These are phyloP conservation scores for Troides aeacus DNA, from an alignment of 2,888 invertebrate species.

Conservation along the genomic window DNA sequence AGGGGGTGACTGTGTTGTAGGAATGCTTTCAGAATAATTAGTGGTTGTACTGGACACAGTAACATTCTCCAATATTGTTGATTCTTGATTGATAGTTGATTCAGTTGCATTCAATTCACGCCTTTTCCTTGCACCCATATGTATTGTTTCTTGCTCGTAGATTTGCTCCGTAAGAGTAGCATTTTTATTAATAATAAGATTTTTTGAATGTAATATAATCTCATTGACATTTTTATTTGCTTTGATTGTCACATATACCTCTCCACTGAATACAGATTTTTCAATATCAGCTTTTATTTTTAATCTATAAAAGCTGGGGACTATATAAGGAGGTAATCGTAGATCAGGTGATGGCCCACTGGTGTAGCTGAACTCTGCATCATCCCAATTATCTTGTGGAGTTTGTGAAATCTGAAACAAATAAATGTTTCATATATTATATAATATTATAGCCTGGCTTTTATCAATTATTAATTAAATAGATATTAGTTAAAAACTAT, in stretches of 20 bases:
- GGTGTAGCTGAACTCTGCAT: slow-evolving; percentile 59
- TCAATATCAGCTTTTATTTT: slow-evolving; percentile 76
- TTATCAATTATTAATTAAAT: too few species aligned
- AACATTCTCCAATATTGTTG: slow-evolving; percentile 27
- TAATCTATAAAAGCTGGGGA: slow-evolving; percentile 80
- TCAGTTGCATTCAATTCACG: slow-evolving; percentile 40
- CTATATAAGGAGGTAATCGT: slow-evolving; percentile 68
- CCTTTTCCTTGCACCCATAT: slow-evolving; percentile 43
- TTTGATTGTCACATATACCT: slow-evolving; percentile 71
- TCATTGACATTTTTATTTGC: slow-evolving; percentile 58
- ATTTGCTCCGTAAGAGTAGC: slow-evolving; percentile 70
- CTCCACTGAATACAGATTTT: slow-evolving; percentile 63
- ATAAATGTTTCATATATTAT: neutral
- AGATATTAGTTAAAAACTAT: too few species aligned
- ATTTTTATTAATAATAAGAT: slow-evolving; percentile 58
- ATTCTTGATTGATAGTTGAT: slow-evolving; percentile 19
- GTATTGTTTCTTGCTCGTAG: slow-evolving; percentile 60
- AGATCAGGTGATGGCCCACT: slow-evolving; percentile 54
- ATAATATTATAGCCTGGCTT: too few species aligned
- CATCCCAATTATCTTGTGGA: slow-evolving; percentile 63
- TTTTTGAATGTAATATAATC: slow-evolving; percentile 77
- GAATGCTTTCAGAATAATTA: slow-evolving; percentile 28
- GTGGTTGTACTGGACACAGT: slow-evolving; percentile 15
- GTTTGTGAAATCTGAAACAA: slow-evolving; percentile 50
- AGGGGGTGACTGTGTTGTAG: neutral